Conservation (phyloP, 1,140 invertebrate species). For the Mactra quadrangularis region DNA sequence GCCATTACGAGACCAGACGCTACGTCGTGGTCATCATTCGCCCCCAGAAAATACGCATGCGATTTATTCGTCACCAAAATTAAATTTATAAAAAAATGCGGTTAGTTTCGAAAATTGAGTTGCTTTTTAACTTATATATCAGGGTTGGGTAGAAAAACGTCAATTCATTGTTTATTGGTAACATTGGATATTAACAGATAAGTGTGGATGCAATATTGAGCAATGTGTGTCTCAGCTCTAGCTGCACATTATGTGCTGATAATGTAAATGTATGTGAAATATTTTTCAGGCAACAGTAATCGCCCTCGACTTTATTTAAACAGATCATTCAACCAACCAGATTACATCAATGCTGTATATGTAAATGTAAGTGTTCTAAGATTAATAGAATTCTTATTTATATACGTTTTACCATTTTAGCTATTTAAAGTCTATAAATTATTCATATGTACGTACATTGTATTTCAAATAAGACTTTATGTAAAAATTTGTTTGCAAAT, state of each 20-base stretch:
- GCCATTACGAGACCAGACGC: too few relatives aligned
- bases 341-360: conserved; percentile 23
- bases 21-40: too few relatives aligned
- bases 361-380: conserved; percentile 2
- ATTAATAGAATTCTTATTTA: not conserved
- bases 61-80: too few relatives aligned
- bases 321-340: not conserved
- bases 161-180: too few relatives aligned
- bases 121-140: not conserved
- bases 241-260: too few relatives aligned
- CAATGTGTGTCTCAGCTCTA: too few relatives aligned
- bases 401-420: not conserved
- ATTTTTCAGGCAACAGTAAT: not conserved
- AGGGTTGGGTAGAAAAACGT: not conserved
- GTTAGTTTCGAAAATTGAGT: too few relatives aligned
- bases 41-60: too few relatives aligned
- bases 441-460: not conserved
- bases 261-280: too few relatives aligned
- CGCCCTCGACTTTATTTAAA: not conserved
- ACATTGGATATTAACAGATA: too few relatives aligned
- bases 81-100: too few relatives aligned
- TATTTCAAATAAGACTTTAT: not conserved
- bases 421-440: not conserved
- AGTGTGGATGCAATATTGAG: too few relatives aligned
- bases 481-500: not conserved